phyloP scores from a whole-genome alignment of 1,140 invertebrate species.

The Hylaeus volcanicus region DNA sequence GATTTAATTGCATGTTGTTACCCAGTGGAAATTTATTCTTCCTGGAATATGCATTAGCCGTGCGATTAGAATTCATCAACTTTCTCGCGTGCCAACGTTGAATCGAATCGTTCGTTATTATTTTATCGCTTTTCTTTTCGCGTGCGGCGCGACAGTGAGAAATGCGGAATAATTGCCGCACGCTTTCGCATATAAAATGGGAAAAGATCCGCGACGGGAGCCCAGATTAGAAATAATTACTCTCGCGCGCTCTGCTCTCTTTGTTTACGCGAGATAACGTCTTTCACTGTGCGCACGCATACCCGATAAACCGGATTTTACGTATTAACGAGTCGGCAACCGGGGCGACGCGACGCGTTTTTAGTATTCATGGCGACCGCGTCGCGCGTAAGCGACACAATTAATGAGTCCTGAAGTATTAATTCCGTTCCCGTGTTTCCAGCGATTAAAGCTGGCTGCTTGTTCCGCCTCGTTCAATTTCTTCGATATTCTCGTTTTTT shows the following conservation, averaged over 20 bases:
- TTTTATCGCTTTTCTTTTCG: background rate
- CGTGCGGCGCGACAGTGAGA: slow-evolving; percentile 32
- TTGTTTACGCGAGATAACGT: slow-evolving; percentile 56
- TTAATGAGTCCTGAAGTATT: slow-evolving; percentile 49
- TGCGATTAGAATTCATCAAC: slow-evolving; percentile 56
- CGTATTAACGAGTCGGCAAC: slow-evolving; percentile 50
- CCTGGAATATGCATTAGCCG: slow-evolving; percentile 50
- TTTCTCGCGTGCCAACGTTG: slow-evolving; percentile 37
- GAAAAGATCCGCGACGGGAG: slow-evolving; percentile 22
- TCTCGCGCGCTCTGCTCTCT: slow-evolving; percentile 41
- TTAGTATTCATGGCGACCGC: slow-evolving; percentile 44
- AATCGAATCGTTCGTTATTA: slow-evolving; percentile 21
- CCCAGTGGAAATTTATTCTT: slow-evolving; percentile 43
- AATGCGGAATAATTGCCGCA: slow-evolving; percentile 42
- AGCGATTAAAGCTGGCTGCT: slow-evolving; percentile 24
- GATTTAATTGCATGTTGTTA: slow-evolving; percentile 63
- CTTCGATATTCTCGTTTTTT: background rate
- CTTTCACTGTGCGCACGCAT: slow-evolving; percentile 41
- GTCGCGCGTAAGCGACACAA: slow-evolving; percentile 35
- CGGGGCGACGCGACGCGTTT: slow-evolving; percentile 19
- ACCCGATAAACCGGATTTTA: slow-evolving; percentile 61
- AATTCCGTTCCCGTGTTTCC: slow-evolving; percentile 12
- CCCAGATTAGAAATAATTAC: slow-evolving; percentile 62
- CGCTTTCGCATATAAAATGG: slow-evolving; percentile 31
- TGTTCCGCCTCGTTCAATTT: slow-evolving; percentile 7